phyloP scores from a whole-genome alignment of 2,797 vertebrate genomes.

The Onychomys arenicola region DNA sequence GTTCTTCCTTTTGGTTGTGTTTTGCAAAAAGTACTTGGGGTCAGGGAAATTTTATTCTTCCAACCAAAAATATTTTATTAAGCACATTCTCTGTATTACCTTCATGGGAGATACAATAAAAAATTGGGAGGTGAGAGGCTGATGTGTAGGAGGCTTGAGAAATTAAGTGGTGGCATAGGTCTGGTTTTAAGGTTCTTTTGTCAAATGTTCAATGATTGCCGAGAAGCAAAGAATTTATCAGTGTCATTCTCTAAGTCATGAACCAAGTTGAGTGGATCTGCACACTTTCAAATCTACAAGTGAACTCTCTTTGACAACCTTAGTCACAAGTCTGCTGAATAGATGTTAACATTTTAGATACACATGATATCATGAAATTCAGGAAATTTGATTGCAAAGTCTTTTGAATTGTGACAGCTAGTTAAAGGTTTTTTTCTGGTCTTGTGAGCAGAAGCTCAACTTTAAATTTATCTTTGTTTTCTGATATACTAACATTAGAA shows the following conservation, averaged over 20 bases:
- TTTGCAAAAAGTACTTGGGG: neutral
- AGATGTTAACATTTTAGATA: constrained; percentile 7
- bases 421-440: neutral
- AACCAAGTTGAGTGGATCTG: neutral
- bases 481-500: neutral
- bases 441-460: neutral
- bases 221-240: constrained; percentile 39
- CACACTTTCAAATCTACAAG: neutral
- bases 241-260: neutral
- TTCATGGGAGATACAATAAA: neutral
- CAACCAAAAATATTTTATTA: neutral
- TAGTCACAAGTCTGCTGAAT: neutral
- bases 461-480: constrained; percentile 23
- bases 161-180: neutral
- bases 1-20: too few relatives aligned
- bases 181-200: neutral
- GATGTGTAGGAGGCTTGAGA: neutral
- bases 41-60: constrained; percentile 12
- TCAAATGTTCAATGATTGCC: neutral
- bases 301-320: neutral
- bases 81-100: constrained; percentile 1
- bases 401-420: neutral
- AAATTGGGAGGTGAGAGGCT: neutral
- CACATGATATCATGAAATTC: neutral
- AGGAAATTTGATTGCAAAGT: neutral